phyloP scores from a whole-genome alignment of 2,888 invertebrate genomes.

The Phaonia tiefii region DNA sequence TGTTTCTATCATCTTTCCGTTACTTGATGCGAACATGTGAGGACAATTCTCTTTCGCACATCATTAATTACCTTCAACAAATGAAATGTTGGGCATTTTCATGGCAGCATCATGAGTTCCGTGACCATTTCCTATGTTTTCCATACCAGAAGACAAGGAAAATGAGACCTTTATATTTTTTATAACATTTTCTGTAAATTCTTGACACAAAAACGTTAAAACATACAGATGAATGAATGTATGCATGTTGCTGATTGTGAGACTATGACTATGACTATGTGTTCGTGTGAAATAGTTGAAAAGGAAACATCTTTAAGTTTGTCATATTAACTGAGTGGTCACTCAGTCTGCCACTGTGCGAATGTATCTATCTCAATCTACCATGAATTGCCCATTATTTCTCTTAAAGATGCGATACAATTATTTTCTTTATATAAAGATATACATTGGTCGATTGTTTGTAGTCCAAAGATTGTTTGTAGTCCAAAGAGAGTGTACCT shows the following conservation, averaged over 20 bases:
- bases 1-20: not conserved
- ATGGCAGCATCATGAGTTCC: conserved; percentile 46
- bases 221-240: not conserved
- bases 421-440: conserved; percentile 45
- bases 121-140: conserved; percentile 24
- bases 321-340: conserved; percentile 58
- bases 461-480: too few species aligned
- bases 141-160: conserved; percentile 28
- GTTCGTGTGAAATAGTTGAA: conserved; percentile 15
- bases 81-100: conserved; percentile 59
- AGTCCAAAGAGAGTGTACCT: not conserved
- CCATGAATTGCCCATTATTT: conserved; percentile 42
- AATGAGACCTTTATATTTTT: conserved; percentile 30
- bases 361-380: conserved; percentile 12
- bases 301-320: conserved; percentile 52
- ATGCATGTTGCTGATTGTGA: not conserved
- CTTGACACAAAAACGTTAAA: not conserved
- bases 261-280: too few species aligned
- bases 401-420: conserved; percentile 44
- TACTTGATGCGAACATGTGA: conserved; percentile 10
- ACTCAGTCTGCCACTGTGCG: conserved; percentile 13
- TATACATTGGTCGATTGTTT: too few species aligned
- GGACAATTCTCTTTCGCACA: conserved; percentile 55
- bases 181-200: conserved; percentile 36
- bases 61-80: conserved; percentile 78